Evolutionary conservation across 2,113 vertebrate genomes (phyloP).

Genomic region (Hippocampus barbouri): DNA sequence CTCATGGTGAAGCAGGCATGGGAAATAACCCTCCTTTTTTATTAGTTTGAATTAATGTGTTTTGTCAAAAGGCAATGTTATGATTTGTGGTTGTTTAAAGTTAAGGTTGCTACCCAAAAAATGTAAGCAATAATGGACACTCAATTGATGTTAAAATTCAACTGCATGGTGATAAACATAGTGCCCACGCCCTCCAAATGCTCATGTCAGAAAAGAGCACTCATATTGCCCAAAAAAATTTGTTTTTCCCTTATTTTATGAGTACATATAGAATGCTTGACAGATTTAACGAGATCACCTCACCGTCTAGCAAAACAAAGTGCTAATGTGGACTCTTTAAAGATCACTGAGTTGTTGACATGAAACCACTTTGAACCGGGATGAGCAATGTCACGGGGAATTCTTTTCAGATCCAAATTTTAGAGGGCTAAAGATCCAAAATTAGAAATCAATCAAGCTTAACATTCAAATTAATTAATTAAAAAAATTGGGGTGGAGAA

Average conservation of each 20-base stretch:
- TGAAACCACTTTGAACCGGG: neutral
- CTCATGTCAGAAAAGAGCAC: neutral
- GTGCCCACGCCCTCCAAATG: neutral
- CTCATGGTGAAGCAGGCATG: constrained; percentile 34
- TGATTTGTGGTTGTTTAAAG: neutral
- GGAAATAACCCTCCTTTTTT: constrained; percentile 31
- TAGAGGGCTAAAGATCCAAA: neutral
- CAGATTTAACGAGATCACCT: neutral
- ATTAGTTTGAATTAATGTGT: neutral
- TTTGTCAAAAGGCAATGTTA: neutral
- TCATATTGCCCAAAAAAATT: too few species aligned
- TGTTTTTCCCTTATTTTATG: too few species aligned
- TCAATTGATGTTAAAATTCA: neutral
- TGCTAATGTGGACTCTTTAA: neutral
- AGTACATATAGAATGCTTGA: neutral
- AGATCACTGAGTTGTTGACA: neutral
- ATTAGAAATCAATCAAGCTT: neutral
- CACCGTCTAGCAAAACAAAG: neutral
- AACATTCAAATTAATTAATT: neutral
- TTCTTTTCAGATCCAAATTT: neutral
- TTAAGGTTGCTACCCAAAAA: neutral
- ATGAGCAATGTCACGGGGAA: neutral
- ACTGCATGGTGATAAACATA: neutral
- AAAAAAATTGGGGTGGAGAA: neutral
- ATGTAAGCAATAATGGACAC: neutral